phyloP scores from a whole-genome alignment of 2,113 vertebrate species.

The Emydura subglobosa region DNA sequence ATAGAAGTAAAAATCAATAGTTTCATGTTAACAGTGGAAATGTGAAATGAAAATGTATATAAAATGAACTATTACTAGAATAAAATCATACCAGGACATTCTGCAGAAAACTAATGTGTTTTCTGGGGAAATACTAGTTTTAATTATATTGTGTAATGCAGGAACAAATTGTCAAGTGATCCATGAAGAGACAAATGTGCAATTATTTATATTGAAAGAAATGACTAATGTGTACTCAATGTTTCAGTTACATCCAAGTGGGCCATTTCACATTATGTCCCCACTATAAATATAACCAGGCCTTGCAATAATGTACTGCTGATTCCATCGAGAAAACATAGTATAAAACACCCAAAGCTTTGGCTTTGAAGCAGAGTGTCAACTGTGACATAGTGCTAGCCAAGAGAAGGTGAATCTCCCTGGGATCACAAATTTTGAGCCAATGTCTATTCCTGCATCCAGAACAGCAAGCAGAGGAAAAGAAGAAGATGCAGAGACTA shows the following conservation, averaged over 20 bases:
- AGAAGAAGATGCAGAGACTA: neutral
- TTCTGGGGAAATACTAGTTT: slow-evolving; percentile 19
- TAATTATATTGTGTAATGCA: neutral
- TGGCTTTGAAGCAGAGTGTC: neutral
- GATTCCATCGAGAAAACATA: slow-evolving; percentile 24
- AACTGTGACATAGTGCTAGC: slow-evolving; percentile 19
- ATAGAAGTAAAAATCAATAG: neutral
- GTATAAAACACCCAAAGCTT: slow-evolving; percentile 12
- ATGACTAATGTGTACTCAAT: slow-evolving; percentile 49
- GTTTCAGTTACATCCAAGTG: slow-evolving; percentile 44
- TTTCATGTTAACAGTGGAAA: neutral
- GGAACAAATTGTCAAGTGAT: slow-evolving; percentile 40
- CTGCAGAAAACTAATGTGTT: slow-evolving; percentile 16
- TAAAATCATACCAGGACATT: slow-evolving; percentile 4
- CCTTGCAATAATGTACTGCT: neutral
- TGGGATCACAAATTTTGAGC: slow-evolving; percentile 18
- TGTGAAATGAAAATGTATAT: neutral
- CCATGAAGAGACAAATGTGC: slow-evolving; percentile 44
- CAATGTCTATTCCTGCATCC: neutral
- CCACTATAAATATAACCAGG: slow-evolving; percentile 57
- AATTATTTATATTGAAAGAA: slow-evolving; percentile 49
- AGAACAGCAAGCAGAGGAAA: neutral
- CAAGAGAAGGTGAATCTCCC: slow-evolving; percentile 3
- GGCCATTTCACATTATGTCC: slow-evolving; percentile 41
- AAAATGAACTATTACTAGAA: neutral